Percentiles rank a stretch among this genome's conserved stretches.
Evolutionary conservation across 2,113 vertebrate species (phyloP).

Genomic region (Cryptomyrus ogoouensis): DNA sequence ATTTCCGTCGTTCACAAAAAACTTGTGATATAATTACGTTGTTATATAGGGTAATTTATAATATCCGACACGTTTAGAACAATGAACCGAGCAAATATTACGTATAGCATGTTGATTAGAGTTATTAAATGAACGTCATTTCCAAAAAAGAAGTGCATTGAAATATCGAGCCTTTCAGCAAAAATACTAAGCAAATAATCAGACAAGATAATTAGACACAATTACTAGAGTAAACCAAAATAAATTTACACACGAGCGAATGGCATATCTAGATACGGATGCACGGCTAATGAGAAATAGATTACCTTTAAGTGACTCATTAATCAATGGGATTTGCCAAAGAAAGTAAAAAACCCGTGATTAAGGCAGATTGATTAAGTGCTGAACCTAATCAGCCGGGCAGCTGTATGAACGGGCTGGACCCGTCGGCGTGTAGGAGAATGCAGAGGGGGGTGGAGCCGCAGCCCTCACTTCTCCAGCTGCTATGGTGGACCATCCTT

Average conservation of each 20-base stretch:
- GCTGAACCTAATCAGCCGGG: neutral
- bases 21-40: neutral
- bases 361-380: constrained; percentile 2
- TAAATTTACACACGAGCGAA: neutral
- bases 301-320: constrained; percentile 10
- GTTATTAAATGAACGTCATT: neutral
- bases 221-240: constrained; percentile 2
- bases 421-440: neutral
- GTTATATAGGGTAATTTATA: neutral
- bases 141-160: neutral
- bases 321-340: neutral
- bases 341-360: neutral
- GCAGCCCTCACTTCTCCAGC: neutral
- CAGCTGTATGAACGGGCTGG: neutral
- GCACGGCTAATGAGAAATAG: neutral
- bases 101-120: neutral
- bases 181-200: neutral
- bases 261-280: neutral
- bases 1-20: neutral
- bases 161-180: neutral
- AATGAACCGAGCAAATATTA: neutral
- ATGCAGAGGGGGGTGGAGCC: neutral
- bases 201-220: neutral
- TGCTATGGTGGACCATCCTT: neutral
- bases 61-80: neutral